A percentile compares a stretch with the other conserved stretches of the same genome.
Evolutionary conservation across 2,797 vertebrate genomes (phyloP).

Genomic region (Cossypha dichroa): DNA sequence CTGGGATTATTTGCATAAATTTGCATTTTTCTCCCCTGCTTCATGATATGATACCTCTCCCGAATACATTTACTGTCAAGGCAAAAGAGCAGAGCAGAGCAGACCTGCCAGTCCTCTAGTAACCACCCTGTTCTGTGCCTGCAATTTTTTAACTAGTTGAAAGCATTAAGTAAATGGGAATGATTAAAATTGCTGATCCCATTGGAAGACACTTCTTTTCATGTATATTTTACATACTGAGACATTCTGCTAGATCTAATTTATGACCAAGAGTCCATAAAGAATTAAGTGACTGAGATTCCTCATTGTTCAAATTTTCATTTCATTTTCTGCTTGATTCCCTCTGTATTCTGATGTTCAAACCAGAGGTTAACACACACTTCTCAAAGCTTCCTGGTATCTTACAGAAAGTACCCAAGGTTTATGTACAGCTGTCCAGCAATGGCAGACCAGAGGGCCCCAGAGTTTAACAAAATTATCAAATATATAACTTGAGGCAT

Average conservation of each 20-base stretch:
- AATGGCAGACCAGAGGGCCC: neutral
- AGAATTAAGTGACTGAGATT: neutral
- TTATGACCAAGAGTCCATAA: neutral
- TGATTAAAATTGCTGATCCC: neutral
- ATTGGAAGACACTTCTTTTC: neutral
- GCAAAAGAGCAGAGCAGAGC: neutral
- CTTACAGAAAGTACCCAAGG: neutral
- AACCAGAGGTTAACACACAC: neutral
- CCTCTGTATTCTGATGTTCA: neutral
- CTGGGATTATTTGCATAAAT: neutral
- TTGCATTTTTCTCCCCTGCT: neutral
- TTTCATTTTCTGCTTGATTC: neutral
- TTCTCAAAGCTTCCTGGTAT: neutral
- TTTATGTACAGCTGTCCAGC: neutral
- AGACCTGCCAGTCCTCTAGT: neutral
- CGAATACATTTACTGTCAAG: neutral
- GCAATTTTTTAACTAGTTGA: neutral
- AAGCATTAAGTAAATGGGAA: neutral
- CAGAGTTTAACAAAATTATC: neutral
- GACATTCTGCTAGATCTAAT: neutral
- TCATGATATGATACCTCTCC: neutral
- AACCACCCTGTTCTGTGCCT: fast-evolving
- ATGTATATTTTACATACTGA: neutral
- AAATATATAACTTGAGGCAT: neutral
- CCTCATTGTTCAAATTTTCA: neutral